phyloP scores from a whole-genome alignment of 2,888 invertebrate genomes.

The Unio pictorum region DNA sequence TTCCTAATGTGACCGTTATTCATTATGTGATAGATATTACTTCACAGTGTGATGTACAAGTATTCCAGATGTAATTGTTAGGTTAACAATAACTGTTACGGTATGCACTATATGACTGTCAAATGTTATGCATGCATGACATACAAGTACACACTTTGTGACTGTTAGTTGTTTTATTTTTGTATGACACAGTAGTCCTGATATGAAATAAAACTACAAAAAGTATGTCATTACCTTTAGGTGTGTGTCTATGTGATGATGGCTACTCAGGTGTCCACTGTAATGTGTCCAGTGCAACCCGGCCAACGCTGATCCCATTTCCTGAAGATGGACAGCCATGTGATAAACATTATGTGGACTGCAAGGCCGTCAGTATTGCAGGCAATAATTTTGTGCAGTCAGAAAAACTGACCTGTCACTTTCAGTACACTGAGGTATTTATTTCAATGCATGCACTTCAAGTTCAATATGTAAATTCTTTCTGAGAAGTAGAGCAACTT shows the following conservation, averaged over 20 bases:
- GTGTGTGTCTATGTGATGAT: slow-evolving; percentile 46
- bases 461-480: too few relatives aligned
- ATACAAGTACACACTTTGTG: too few relatives aligned
- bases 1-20: too few relatives aligned
- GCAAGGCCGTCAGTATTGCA: slow-evolving; percentile 37
- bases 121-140: too few relatives aligned
- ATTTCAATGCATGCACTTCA: background rate
- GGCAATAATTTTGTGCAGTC: slow-evolving; percentile 51
- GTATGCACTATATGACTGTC: too few relatives aligned
- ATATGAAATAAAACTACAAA: background rate
- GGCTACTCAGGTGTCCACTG: slow-evolving; percentile 50
- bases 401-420: slow-evolving; percentile 39
- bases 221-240: slow-evolving; percentile 19
- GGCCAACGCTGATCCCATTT: slow-evolving; percentile 35
- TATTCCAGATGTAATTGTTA: too few relatives aligned
- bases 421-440: slow-evolving; percentile 40
- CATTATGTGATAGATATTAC: too few relatives aligned
- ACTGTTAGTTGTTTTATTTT: too few relatives aligned
- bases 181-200: too few relatives aligned
- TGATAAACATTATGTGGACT: slow-evolving; percentile 37
- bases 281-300: slow-evolving; percentile 35
- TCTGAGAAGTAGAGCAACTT: too few relatives aligned
- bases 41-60: too few relatives aligned
- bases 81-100: too few relatives aligned
- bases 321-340: slow-evolving; percentile 27